Evolutionary conservation across 2,113 vertebrate genomes (phyloP), one percentile per base, ranked within the genome.

Genomic region (Calyptomena viridis): DNA sequence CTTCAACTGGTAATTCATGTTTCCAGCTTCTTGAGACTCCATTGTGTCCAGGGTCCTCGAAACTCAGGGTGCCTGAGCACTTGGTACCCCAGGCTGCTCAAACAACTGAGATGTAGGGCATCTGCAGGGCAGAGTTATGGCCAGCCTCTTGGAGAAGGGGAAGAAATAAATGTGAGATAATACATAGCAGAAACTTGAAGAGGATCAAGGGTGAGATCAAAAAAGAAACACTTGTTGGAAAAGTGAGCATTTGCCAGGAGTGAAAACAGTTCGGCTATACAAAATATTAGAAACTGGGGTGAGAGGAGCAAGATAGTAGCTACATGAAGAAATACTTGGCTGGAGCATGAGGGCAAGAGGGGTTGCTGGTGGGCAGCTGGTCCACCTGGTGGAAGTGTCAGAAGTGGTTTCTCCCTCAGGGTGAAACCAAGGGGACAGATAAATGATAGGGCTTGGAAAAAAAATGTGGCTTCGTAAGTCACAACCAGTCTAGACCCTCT

Each of bases 181-280:
- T 40, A 40, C 1, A 33, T 0, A 0, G 5, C 11, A 86, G 21
- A 6, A 77, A 60, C 14, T 18, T 33, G 4, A 52, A 55, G 12
- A 14, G 20, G 22, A 71, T 47, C 25, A 52, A 27, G 14, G 3
- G 25, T 9, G 4, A 84, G 10, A 19, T 47, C 18, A 67, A 50
- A 84, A 7, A 9, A 5, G 8, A 84, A 62, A 18, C 35, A 66
- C 1, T 2, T 68, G 63, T 0, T 23, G 39, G 22, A 74, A 68
- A 64, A 1, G 1, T 10, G 30, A 82, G 13, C 9, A 56, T 64
- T n/a, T 78, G 24, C 35, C 28, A 22, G 19, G 14, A 47, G 23
- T 67, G 68, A 60, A 42, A 58, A 44, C 5, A 22, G 3, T 47
- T 79, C 53, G 44, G 31, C 44, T 49, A 49, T 22, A 63, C 35